Evolutionary conservation across 2,113 vertebrate species (phyloP).

Genomic region (Tauraco erythrolophus): DNA sequence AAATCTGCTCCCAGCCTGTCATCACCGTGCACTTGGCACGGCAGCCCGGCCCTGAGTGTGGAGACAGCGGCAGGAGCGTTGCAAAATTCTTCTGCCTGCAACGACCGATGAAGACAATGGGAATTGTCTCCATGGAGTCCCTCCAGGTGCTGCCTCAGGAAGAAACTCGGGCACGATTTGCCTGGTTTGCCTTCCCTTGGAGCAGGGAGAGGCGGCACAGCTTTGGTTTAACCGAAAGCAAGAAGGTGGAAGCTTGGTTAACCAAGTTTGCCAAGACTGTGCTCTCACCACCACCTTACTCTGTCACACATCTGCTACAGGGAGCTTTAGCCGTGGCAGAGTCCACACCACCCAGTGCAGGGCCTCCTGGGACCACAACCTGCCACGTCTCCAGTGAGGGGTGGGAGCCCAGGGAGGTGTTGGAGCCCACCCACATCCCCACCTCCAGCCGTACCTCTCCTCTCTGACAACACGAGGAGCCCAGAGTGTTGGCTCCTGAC

Average conservation of each 20-base stretch:
- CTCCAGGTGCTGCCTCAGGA: not conserved
- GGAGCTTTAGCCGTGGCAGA: not conserved
- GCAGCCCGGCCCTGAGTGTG: not conserved
- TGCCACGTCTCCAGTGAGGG: rapidly evolving
- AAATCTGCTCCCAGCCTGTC: not conserved
- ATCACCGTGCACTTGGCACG: no score
- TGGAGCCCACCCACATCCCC: not conserved
- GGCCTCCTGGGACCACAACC: not conserved
- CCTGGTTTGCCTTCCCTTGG: not conserved
- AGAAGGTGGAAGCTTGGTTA: not conserved
- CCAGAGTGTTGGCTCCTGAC: not conserved
- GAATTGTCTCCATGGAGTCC: not conserved
- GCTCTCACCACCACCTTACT: not conserved
- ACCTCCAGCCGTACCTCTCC: not conserved
- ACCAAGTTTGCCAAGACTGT: rapidly evolving
- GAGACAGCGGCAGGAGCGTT: not conserved
- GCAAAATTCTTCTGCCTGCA: no score
- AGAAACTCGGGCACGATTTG: rapidly evolving
- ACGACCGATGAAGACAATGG: rapidly evolving
- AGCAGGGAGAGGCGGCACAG: not conserved
- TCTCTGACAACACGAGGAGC: not conserved
- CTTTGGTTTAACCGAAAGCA: not conserved
- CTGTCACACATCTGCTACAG: not conserved
- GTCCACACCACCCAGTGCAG: rapidly evolving
- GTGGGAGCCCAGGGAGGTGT: not conserved